Conservation (phyloP, 2,888 invertebrate genomes). For the Trimorus sp. region DNA sequence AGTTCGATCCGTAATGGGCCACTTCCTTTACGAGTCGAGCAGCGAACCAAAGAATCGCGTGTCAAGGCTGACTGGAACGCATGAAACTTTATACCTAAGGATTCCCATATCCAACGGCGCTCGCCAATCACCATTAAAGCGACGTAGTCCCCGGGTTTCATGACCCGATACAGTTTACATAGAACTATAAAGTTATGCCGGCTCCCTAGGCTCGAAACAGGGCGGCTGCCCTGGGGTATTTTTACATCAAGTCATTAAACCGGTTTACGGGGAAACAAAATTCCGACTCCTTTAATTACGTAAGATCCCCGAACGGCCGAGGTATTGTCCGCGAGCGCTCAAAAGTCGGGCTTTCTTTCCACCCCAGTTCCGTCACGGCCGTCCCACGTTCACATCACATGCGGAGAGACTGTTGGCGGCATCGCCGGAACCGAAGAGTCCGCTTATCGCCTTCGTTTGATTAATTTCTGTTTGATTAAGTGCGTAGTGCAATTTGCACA, state of each 20-base stretch:
- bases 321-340: constrained; percentile 35
- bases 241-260: constrained; percentile 79
- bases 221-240: constrained; percentile 75
- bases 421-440: too few species aligned
- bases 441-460: too few species aligned
- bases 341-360: constrained; percentile 19
- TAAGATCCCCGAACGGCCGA: constrained; percentile 74
- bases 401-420: too few species aligned
- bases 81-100: constrained; percentile 72
- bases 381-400: neutral
- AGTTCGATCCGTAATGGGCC: constrained; percentile 57
- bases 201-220: constrained; percentile 56
- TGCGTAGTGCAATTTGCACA: too few species aligned
- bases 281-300: constrained; percentile 75
- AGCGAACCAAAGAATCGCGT: constrained; percentile 75
- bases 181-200: constrained; percentile 80
- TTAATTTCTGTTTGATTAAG: too few species aligned
- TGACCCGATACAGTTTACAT: constrained; percentile 80
- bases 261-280: constrained; percentile 77
- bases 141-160: constrained; percentile 72
- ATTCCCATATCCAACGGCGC: constrained; percentile 71
- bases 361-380: neutral
- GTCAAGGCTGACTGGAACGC: constrained; percentile 73
- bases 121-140: constrained; percentile 81
- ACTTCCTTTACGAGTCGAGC: constrained; percentile 57